Evolutionary conservation across 2,797 vertebrate genomes (phyloP).

Genomic region (Sitta carolinensis): DNA sequence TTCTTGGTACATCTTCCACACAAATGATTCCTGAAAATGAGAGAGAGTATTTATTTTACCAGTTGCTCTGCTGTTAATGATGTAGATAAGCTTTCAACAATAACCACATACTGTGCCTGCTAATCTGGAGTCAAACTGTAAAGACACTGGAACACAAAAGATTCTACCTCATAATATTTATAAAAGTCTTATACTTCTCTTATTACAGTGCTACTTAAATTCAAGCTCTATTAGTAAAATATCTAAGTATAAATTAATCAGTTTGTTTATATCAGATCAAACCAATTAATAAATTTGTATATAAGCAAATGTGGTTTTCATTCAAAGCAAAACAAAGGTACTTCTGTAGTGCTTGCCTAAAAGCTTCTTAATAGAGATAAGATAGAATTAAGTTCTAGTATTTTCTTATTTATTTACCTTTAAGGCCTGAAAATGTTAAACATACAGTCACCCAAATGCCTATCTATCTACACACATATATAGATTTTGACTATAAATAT

Average conservation of each 20-base stretch:
- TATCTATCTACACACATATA: not conserved
- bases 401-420: not conserved
- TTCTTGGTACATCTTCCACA: constrained; percentile 99
- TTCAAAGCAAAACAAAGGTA: not conserved
- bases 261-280: not conserved
- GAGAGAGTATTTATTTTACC: not conserved
- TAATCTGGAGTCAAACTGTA: not conserved
- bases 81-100: not conserved
- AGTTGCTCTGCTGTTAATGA: not conserved
- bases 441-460: not conserved
- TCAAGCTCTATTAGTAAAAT: not conserved
- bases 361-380: not conserved
- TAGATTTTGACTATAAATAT: not conserved
- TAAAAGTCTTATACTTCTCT: not conserved
- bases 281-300: not conserved
- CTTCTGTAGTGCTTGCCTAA: not conserved
- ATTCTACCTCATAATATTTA: not conserved
- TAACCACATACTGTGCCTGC: not conserved
- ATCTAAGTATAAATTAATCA: not conserved
- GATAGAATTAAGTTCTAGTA: not conserved
- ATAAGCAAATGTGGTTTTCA: not conserved
- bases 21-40: constrained; percentile 90
- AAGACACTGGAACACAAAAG: not conserved
- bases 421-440: not conserved
- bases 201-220: not conserved